phyloP scores from a whole-genome alignment of 2,888 invertebrate species.

The Teleiodes luculella region DNA sequence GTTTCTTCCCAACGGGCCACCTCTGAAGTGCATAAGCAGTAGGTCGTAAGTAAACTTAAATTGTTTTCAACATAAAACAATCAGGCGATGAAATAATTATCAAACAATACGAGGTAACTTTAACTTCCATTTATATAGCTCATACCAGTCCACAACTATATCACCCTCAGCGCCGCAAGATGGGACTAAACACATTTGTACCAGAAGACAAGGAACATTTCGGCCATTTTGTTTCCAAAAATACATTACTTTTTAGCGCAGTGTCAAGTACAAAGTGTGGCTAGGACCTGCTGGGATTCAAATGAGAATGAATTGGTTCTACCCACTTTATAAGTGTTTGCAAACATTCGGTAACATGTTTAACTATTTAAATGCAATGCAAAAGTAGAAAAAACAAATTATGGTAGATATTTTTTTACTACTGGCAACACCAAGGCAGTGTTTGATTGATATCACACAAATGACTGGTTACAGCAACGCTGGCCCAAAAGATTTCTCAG shows the following conservation, averaged over 20 bases:
- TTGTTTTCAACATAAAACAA: not conserved
- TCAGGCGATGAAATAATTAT: too few species aligned
- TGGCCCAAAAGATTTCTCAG: too few species aligned
- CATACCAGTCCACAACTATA: not conserved
- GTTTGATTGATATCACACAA: too few species aligned
- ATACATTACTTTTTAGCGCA: not conserved
- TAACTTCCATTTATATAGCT: not conserved
- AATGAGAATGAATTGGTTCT: slow-evolving; percentile 68
- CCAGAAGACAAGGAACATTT: not conserved
- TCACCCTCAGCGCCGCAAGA: slow-evolving; percentile 2
- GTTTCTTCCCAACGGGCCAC: too few species aligned
- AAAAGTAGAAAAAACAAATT: too few species aligned
- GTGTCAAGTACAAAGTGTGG: slow-evolving; percentile 42
- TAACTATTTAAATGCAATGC: too few species aligned
- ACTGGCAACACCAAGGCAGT: too few species aligned
- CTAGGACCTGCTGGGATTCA: slow-evolving; percentile 57
- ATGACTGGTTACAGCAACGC: too few species aligned
- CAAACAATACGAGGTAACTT: not conserved
- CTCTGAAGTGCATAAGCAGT: too few species aligned
- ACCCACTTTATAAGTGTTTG: not conserved
- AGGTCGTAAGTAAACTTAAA: not conserved
- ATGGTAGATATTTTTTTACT: too few species aligned
- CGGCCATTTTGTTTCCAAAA: not conserved
- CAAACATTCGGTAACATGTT: not conserved
- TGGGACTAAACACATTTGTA: slow-evolving; percentile 35